Evolutionary conservation across 2,888 invertebrate species (phyloP).

Genomic region (Cecidostiba fungosa): DNA sequence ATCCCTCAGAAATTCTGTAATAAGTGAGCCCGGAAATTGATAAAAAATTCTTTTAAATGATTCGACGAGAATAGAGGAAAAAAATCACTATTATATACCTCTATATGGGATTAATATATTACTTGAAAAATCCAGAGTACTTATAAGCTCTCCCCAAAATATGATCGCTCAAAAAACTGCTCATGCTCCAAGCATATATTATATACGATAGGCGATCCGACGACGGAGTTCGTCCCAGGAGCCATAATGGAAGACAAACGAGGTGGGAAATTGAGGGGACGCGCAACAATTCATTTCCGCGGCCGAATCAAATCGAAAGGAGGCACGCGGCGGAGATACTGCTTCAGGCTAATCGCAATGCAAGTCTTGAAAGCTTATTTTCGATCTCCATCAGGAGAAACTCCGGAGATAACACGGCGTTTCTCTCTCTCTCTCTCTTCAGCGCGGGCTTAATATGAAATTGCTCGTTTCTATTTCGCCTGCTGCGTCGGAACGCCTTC

Average conservation of each 20-base stretch:
- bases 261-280: constrained; percentile 23
- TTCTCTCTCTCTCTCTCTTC: no score
- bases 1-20: no score
- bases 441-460: neutral
- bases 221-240: neutral
- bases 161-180: no score
- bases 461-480: constrained; percentile 34
- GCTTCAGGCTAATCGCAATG: constrained; percentile 39
- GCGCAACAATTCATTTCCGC: constrained; percentile 53
- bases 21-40: no score
- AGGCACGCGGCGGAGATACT: neutral
- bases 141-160: neutral
- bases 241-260: constrained; percentile 51
- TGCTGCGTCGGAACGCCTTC: neutral
- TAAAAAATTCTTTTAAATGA: no score
- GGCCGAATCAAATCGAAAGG: constrained; percentile 44
- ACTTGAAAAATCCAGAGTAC: neutral
- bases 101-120: no score
- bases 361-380: constrained; percentile 23
- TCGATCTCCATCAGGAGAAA: constrained; percentile 18
- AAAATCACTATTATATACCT: no score
- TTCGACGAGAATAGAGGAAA: no score
- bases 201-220: neutral
- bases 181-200: no score
- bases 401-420: neutral